These are phyloP conservation scores for Caenorhabditis auriculariae DNA, from an alignment of 2,888 invertebrate genomes.

Conservation along the genomic window DNA sequence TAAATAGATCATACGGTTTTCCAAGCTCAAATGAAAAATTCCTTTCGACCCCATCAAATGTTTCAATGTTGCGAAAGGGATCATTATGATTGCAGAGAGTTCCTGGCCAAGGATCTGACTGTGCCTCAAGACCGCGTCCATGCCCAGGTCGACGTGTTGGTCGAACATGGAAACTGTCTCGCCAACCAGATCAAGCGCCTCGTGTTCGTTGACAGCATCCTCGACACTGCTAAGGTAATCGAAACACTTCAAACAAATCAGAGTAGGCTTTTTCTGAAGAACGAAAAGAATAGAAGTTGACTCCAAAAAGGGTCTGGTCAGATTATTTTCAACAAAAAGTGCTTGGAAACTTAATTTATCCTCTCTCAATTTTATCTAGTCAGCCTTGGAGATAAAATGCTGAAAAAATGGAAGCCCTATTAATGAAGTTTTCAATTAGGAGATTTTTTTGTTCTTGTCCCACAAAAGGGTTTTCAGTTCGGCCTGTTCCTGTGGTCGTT, in stretches of 20 bases:
- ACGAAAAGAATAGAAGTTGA: no score
- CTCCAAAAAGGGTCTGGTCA: no score
- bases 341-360: no score
- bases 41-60: background rate
- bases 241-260: no score
- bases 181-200: slow-evolving; percentile 83
- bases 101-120: slow-evolving; percentile 83
- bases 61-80: background rate
- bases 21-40: background rate
- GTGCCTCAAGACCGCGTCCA: slow-evolving; percentile 88
- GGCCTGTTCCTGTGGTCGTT: slow-evolving; percentile 91
- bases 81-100: slow-evolving; percentile 61
- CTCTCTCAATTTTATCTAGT: no score
- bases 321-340: no score
- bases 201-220: slow-evolving; percentile 92
- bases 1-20: background rate
- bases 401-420: no score
- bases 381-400: no score
- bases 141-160: slow-evolving; percentile 81
- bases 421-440: no score
- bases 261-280: no score
- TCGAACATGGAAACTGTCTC: slow-evolving; percentile 83
- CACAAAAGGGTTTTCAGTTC: slow-evolving; percentile 75
- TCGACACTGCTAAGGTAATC: slow-evolving; percentile 74
- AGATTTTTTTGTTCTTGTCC: no score